Evolutionary conservation across 2,888 invertebrate genomes (phyloP).

Genomic region (Yponomeuta plumbellus): DNA sequence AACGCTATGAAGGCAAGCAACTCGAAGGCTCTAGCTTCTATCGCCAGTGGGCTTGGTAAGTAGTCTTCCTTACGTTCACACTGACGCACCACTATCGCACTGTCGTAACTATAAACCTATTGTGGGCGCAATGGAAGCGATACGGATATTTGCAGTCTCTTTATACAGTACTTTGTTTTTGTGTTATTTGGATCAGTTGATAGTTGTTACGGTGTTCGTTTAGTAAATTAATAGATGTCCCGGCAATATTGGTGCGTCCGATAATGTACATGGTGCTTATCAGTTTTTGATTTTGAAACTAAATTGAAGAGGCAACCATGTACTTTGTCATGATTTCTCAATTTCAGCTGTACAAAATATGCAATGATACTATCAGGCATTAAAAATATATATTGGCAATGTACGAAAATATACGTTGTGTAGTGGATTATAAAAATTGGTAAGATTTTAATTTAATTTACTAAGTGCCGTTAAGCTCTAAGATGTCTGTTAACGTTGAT

Average conservation of each 20-base stretch:
- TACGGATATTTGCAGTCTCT: not conserved
- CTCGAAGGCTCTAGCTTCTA: slow-evolving; percentile 92
- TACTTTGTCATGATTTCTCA: slow-evolving; percentile 23
- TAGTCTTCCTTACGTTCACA: slow-evolving; percentile 46
- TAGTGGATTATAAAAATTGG: slow-evolving; percentile 46
- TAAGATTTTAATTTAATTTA: slow-evolving; percentile 37
- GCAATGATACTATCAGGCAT: slow-evolving; percentile 16
- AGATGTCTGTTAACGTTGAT: not conserved
- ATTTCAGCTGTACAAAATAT: slow-evolving; percentile 54
- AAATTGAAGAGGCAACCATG: slow-evolving; percentile 4
- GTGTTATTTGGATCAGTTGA: too few species aligned
- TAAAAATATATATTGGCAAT: slow-evolving; percentile 28
- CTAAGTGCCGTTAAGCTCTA: not conserved
- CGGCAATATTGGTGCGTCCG: slow-evolving; percentile 45
- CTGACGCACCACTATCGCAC: slow-evolving; percentile 26
- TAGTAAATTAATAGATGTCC: slow-evolving; percentile 31
- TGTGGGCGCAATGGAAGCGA: slow-evolving; percentile 10
- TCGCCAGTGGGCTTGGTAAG: slow-evolving; percentile 95
- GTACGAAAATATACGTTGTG: slow-evolving; percentile 37
- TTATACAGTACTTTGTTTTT: too few species aligned
- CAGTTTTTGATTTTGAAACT: not conserved
- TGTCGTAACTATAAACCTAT: slow-evolving; percentile 22
- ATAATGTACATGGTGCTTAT: slow-evolving; percentile 52
- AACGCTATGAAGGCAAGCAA: slow-evolving; percentile 83
- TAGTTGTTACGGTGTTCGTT: not conserved